Conservation (phyloP, 2,113 vertebrate genomes). For the Tachuris rubrigastra region DNA sequence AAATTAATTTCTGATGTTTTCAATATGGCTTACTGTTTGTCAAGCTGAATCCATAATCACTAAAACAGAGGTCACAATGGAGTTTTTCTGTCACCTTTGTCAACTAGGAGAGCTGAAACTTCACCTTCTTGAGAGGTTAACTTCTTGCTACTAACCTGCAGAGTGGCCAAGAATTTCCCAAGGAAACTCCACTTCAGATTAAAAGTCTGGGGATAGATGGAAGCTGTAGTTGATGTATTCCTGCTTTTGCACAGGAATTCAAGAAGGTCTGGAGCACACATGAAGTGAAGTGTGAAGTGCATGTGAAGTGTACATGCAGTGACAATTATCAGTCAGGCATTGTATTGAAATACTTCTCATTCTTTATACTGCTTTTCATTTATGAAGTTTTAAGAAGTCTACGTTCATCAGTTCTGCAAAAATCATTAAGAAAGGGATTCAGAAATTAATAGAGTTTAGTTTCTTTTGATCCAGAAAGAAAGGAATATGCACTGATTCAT, state of each 20-base stretch:
- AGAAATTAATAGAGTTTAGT: neutral
- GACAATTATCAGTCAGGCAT: too few species aligned
- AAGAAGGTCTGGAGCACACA: too few species aligned
- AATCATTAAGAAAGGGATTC: neutral
- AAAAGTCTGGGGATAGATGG: neutral
- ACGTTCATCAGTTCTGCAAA: too few species aligned
- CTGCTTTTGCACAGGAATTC: neutral
- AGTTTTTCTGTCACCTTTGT: neutral
- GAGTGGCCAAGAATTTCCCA: neutral
- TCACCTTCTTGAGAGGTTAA: neutral
- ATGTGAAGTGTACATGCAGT: too few species aligned
- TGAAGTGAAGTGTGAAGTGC: too few species aligned
- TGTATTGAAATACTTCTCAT: too few species aligned
- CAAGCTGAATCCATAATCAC: neutral
- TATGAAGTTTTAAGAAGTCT: too few species aligned
- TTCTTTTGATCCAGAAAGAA: neutral
- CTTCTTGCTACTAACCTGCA: neutral
- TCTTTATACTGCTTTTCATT: too few species aligned
- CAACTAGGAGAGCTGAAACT: neutral
- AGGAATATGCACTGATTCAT: neutral
- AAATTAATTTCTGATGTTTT: neutral
- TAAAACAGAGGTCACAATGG: neutral
- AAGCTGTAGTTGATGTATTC: neutral
- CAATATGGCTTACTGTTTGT: neutral
- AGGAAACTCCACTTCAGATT: neutral